Conservation (phyloP, 2,797 vertebrate species). For the Bovichtus variegatus region DNA sequence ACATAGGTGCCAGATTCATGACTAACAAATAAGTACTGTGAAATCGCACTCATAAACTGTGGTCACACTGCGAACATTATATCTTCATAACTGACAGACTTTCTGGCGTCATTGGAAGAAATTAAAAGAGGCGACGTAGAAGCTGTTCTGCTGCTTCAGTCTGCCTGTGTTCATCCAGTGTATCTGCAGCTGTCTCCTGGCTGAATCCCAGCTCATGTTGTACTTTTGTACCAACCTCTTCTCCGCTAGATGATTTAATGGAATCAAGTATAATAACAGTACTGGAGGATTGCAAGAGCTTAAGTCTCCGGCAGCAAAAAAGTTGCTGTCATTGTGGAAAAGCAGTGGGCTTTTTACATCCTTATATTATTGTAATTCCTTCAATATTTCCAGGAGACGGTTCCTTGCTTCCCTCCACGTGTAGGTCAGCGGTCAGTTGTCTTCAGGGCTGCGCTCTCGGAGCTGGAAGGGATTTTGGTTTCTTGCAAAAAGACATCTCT, state of each 20-base stretch:
- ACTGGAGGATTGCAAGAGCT: slow-evolving; percentile 38
- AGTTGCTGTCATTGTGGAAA: slow-evolving; percentile 51
- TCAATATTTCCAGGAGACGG: slow-evolving; percentile 42
- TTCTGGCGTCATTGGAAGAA: slow-evolving; percentile 58
- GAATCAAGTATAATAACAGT: slow-evolving; percentile 56
- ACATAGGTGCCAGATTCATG: slow-evolving; percentile 18
- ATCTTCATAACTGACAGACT: slow-evolving; percentile 62
- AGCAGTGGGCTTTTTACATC: slow-evolving; percentile 28
- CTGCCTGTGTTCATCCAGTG: slow-evolving; percentile 44
- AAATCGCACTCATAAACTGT: slow-evolving; percentile 42
- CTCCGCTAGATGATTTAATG: slow-evolving; percentile 54
- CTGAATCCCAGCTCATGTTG: slow-evolving; percentile 58
- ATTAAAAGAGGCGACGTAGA: slow-evolving; percentile 65
- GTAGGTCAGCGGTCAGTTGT: slow-evolving; percentile 39
- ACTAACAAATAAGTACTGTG: slow-evolving; percentile 40
- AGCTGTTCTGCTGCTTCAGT: slow-evolving; percentile 35
- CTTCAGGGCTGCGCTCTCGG: not conserved
- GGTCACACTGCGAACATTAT: slow-evolving; percentile 50
- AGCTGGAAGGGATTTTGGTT: slow-evolving; percentile 16
- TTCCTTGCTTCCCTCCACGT: not conserved
- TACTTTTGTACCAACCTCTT: slow-evolving; percentile 47
- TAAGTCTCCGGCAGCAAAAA: slow-evolving; percentile 23
- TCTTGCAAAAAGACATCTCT: slow-evolving; percentile 24
- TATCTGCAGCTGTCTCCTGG: slow-evolving; percentile 58
- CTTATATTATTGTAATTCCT: slow-evolving; percentile 11